A percentile compares a stretch with the other conserved stretches of the same genome.
phyloP scores from a whole-genome alignment of 2,797 vertebrate species.

The Monodelphis domestica region DNA sequence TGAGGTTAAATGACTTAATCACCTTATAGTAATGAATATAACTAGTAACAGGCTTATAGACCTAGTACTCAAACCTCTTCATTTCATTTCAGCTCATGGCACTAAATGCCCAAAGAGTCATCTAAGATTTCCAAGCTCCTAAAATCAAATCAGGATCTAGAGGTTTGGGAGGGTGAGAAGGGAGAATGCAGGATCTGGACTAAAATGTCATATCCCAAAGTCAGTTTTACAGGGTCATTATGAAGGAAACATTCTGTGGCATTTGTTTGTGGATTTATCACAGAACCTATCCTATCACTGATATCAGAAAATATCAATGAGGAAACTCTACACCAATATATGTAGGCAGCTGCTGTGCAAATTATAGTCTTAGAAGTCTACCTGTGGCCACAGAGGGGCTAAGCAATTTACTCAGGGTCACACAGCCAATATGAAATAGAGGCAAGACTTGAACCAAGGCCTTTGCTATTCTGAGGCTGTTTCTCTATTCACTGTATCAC shows the following conservation, averaged over 20 bases:
- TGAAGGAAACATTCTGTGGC: background rate
- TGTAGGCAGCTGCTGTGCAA: background rate
- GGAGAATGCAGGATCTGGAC: background rate
- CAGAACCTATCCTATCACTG: background rate
- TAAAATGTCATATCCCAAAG: background rate
- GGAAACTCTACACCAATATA: background rate
- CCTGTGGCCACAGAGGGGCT: background rate
- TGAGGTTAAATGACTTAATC: background rate
- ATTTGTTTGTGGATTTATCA: background rate
- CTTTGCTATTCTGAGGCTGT: background rate
- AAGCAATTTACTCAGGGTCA: background rate
- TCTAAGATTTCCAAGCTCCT: background rate
- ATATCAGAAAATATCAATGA: background rate
- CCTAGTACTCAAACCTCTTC: background rate
- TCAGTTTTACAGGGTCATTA: background rate
- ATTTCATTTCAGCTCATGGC: background rate
- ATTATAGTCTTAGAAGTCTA: background rate
- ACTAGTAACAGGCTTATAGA: background rate
- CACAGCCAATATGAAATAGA: background rate
- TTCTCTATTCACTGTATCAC: background rate
- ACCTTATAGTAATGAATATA: background rate
- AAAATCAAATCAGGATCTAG: slow-evolving; percentile 30
- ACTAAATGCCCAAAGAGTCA: background rate
- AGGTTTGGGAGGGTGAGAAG: slow-evolving; percentile 15
- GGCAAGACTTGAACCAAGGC: background rate